Evolutionary conservation across 2,888 invertebrate genomes (phyloP).

Genomic region (Latrodectus hesperus): DNA sequence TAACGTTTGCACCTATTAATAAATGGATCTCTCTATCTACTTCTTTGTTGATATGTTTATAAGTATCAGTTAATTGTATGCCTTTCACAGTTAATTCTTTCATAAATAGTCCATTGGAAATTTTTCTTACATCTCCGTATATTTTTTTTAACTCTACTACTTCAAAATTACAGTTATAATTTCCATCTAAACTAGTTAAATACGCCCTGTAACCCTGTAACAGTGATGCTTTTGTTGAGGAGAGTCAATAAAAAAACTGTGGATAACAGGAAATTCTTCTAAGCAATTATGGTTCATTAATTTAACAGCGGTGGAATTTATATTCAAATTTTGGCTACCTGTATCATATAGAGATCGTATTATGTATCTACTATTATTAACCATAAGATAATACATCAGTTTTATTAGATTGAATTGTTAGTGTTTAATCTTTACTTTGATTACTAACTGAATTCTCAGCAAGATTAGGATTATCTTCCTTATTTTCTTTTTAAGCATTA

Average conservation of each 20-base stretch:
- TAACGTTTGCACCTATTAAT: neutral
- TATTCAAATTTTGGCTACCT: neutral
- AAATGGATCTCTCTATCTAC: neutral
- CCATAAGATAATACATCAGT: no score
- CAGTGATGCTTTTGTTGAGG: no score
- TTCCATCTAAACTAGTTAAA: no score
- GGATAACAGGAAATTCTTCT: neutral
- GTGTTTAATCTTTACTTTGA: neutral
- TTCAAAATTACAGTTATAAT: no score
- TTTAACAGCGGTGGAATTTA: neutral
- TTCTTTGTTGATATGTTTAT: neutral
- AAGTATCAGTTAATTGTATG: neutral
- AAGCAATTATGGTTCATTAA: neutral
- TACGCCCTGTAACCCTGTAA: no score
- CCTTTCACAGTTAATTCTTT: neutral
- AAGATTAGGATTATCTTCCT: neutral
- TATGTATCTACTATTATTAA: neutral
- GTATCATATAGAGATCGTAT: neutral
- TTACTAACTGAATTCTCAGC: neutral
- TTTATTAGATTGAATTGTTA: neutral
- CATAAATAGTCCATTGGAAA: neutral
- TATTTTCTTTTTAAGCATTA: neutral
- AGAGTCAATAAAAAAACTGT: neutral
- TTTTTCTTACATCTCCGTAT: no score
- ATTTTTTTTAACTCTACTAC: no score